A percentile compares a stretch with the other conserved stretches of the same genome.
phyloP scores from a whole-genome alignment of 2,113 vertebrate species.

The Vidua chalybeata region DNA sequence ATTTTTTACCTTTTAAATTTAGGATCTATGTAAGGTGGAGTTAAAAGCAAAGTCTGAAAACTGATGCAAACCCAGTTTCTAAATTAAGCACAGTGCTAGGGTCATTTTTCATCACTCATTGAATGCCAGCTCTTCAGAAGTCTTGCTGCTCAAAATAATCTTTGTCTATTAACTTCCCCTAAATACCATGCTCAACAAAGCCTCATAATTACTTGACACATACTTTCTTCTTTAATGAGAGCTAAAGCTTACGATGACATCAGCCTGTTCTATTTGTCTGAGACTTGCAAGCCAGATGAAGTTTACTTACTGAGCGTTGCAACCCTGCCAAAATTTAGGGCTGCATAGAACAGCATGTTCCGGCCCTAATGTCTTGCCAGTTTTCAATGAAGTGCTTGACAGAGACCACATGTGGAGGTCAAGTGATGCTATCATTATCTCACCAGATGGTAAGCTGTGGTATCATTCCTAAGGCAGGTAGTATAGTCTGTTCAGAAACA shows the following conservation, averaged over 20 bases:
- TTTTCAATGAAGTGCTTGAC: conserved; percentile 48
- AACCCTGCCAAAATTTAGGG: conserved; percentile 26
- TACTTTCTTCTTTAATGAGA: conserved; percentile 32
- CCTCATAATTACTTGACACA: conserved; percentile 2
- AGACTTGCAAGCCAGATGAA: conserved; percentile 11
- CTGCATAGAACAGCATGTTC: conserved; percentile 47
- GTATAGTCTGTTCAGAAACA: conserved; percentile 5
- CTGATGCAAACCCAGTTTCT: background rate
- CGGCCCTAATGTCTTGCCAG: conserved; percentile 1
- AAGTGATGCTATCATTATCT: conserved; percentile 7
- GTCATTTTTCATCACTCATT: background rate
- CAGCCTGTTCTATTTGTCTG: conserved; percentile 39
- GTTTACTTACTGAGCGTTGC: conserved; percentile 27
- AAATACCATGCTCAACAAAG: conserved; percentile 19
- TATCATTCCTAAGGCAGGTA: conserved; percentile 48
- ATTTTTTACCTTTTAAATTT: background rate
- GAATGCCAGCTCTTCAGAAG: conserved; percentile 9
- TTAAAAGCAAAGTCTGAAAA: conserved; percentile 4
- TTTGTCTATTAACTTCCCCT: conserved; percentile 32
- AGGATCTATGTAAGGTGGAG: background rate
- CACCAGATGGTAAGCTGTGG: conserved; percentile 23
- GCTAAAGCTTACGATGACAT: conserved; percentile 21
- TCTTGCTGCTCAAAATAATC: background rate
- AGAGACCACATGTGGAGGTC: conserved; percentile 34
- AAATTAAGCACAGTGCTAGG: background rate